Evolutionary conservation across 2,888 invertebrate species (phyloP).

Genomic region (Eretmocerus hayati): DNA sequence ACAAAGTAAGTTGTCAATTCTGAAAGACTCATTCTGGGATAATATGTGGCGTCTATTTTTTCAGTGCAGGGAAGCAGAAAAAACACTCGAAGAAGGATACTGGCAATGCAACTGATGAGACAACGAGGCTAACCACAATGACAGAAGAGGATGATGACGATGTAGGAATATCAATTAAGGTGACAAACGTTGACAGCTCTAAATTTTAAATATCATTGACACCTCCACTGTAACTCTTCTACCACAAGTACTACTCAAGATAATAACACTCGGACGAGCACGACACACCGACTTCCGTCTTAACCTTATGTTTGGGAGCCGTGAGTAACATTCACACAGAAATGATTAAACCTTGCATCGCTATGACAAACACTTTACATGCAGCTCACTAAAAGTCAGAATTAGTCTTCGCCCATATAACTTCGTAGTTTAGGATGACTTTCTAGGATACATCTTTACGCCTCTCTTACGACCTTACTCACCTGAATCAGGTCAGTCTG

Average conservation of each 20-base stretch:
- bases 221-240: conserved; percentile 14
- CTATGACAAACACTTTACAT: too few species aligned
- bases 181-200: conserved; percentile 38
- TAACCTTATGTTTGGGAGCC: conserved; percentile 27
- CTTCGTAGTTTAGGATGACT: too few species aligned
- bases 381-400: conserved; percentile 22
- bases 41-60: too few species aligned
- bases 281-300: conserved; percentile 40
- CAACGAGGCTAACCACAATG: conserved; percentile 72
- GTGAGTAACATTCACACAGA: conserved; percentile 35
- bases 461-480: too few species aligned
- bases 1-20: conserved; percentile 34
- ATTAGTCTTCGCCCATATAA: too few species aligned
- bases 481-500: too few species aligned
- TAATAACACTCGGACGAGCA: conserved; percentile 38
- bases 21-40: not conserved
- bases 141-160: conserved; percentile 76
- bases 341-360: too few species aligned
- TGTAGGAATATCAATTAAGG: conserved; percentile 55
- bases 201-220: conserved; percentile 32
- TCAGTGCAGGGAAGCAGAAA: conserved; percentile 57
- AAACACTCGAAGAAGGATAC: conserved; percentile 65
- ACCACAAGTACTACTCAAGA: conserved; percentile 16
- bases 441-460: too few species aligned
- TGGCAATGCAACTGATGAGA: conserved; percentile 51